Evolutionary conservation across 2,797 vertebrate species (phyloP).

Genomic region (Petrocephalus schoutedeni): DNA sequence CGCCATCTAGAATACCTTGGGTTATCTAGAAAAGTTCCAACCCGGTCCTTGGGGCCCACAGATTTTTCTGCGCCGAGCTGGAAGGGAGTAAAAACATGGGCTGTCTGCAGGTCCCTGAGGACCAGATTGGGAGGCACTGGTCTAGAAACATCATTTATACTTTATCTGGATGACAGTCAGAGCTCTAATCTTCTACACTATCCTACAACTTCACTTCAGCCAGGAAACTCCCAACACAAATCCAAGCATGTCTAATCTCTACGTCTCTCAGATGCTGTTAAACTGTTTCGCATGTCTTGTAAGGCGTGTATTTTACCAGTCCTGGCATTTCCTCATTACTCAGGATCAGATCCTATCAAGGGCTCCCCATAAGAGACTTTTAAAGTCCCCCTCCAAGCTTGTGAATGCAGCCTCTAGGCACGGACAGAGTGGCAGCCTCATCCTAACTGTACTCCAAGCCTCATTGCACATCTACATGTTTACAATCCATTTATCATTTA

Average conservation of each 20-base stretch:
- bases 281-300: not conserved
- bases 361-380: not conserved
- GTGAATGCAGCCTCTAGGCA: not conserved
- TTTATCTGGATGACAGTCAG: not conserved
- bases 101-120: not conserved
- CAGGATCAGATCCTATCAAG: not conserved
- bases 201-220: not conserved
- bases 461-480: not conserved
- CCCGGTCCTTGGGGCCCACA: not conserved
- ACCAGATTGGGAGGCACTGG: not conserved
- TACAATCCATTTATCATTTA: slow-evolving; percentile 22
- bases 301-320: not conserved
- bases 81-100: not conserved
- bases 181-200: not conserved
- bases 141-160: not conserved
- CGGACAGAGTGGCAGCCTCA: not conserved
- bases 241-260: not conserved
- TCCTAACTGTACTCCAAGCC: not conserved
- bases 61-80: not conserved
- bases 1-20: too few species aligned
- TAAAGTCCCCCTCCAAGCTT: slow-evolving; percentile 6
- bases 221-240: not conserved
- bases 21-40: not conserved
- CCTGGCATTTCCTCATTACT: not conserved
- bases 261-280: not conserved